Conservation (phyloP, 2,888 invertebrate genomes). For the Electrophaes corylata region DNA sequence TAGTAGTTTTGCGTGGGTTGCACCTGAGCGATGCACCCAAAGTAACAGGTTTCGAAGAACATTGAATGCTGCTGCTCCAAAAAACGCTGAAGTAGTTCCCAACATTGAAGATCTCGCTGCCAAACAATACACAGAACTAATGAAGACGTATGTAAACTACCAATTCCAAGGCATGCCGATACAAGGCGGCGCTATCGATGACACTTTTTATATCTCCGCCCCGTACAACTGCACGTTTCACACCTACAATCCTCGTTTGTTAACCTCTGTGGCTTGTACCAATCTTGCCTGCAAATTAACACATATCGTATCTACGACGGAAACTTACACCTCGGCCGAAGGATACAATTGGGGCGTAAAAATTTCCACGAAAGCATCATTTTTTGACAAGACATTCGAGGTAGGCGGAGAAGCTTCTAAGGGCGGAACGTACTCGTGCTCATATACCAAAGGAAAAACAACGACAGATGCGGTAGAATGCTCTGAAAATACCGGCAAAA, state of each 20-base stretch:
- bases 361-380: not conserved
- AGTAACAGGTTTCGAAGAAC: not conserved
- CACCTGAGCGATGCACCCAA: not conserved
- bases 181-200: not conserved
- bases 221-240: not conserved
- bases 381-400: not conserved
- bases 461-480: not conserved
- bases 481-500: not conserved
- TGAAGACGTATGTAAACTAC: not conserved
- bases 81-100: not conserved
- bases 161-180: not conserved
- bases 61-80: not conserved
- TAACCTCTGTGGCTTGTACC: not conserved
- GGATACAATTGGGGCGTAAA: not conserved
- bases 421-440: not conserved
- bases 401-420: not conserved
- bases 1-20: not conserved
- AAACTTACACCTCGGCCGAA: not conserved
- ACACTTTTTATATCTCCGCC: not conserved
- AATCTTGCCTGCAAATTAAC: not conserved
- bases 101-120: not conserved
- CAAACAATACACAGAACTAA: not conserved
- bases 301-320: not conserved
- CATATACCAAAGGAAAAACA: not conserved
- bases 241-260: not conserved